These are phyloP conservation scores for Neoascia interrupta DNA, from an alignment of 2,888 invertebrate species.

Conservation along the genomic window DNA sequence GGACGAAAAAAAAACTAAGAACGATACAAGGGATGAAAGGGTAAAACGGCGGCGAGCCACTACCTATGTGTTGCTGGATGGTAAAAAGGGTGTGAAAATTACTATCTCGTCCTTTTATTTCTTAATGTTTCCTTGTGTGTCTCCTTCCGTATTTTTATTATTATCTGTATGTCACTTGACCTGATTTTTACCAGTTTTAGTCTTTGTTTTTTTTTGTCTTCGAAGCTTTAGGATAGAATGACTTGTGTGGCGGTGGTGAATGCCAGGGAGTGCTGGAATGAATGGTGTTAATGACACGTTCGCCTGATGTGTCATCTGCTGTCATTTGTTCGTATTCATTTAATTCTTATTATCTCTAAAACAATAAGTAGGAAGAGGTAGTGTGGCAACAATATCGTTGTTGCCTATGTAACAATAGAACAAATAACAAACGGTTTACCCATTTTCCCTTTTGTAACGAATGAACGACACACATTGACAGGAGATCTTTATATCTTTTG, in stretches of 20 bases:
- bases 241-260: neutral
- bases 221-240: neutral
- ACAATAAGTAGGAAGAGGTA: conserved; percentile 6
- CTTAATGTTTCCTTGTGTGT: conserved; percentile 60
- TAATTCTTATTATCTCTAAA: conserved; percentile 44
- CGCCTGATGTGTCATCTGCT: conserved; percentile 37
- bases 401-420: no score
- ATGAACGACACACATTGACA: no score
- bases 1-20: no score
- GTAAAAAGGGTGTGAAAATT: conserved; percentile 40
- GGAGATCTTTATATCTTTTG: no score
- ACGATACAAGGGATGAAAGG: no score
- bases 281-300: conserved; percentile 62
- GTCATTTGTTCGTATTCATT: conserved; percentile 51
- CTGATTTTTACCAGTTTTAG: conserved; percentile 44
- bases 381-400: no score
- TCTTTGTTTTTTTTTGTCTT: conserved; percentile 20
- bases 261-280: conserved; percentile 9
- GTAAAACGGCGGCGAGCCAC: no score
- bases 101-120: conserved; percentile 55
- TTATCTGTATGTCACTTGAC: conserved; percentile 64
- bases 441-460: no score
- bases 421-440: no score
- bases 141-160: conserved; percentile 53
- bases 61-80: no score